These are phyloP conservation scores for Stylophora pistillata DNA, from an alignment of 64 coral and sea anemone species.

Conservation along the genomic window DNA sequence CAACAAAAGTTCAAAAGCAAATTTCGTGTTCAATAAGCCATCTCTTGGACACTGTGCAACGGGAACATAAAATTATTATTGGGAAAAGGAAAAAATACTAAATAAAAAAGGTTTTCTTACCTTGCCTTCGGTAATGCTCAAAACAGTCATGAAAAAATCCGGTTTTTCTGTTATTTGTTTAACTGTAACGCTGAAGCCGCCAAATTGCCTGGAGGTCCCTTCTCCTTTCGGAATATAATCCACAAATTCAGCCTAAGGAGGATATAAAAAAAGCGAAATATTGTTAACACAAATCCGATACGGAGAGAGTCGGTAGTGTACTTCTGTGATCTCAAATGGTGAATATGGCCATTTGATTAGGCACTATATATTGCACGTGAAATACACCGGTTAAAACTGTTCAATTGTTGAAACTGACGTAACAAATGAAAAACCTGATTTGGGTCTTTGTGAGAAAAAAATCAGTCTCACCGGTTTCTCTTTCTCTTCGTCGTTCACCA, in stretches of 20 bases:
- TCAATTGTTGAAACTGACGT: no score
- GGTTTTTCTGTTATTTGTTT: conserved; percentile 75
- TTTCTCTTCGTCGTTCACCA: conserved; percentile 86
- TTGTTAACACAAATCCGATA: neutral
- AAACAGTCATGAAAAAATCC: conserved; percentile 64
- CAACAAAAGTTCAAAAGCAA: neutral
- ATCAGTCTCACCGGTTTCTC: conserved; percentile 63
- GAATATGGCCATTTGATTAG: no score
- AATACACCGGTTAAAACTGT: no score
- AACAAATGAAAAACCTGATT: no score
- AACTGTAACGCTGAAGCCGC: conserved; percentile 53
- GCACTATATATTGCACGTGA: no score
- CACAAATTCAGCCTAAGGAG: conserved; percentile 57
- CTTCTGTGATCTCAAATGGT: no score
- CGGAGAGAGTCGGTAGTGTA: no score
- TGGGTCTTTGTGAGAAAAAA: neutral
- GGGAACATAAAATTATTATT: neutral
- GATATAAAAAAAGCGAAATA: neutral
- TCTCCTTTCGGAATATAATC: conserved; percentile 58
- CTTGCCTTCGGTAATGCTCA: conserved; percentile 63
- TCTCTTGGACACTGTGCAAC: no score
- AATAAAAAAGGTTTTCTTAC: neutral
- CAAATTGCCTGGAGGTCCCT: conserved; percentile 47
- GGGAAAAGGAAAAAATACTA: neutral
- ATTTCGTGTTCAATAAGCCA: no score